Percentiles rank a stretch among this genome's conserved stretches.
Evolutionary conservation across 2,113 vertebrate genomes (phyloP).

Genomic region (Oryzias javanicus): DNA sequence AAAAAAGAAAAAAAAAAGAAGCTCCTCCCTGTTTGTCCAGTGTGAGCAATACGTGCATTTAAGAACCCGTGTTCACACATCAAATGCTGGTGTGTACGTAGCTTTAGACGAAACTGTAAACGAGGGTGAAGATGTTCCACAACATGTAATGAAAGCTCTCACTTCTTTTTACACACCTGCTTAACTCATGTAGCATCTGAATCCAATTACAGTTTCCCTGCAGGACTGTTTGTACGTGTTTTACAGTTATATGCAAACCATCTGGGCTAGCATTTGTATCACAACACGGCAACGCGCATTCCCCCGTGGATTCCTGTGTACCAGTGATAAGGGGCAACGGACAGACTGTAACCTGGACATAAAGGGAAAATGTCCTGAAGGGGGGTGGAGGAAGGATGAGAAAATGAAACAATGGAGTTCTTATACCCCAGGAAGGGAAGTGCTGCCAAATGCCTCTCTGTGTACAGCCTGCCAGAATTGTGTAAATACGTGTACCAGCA

Average conservation of each 20-base stretch:
- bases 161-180: constrained; percentile 17
- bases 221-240: neutral
- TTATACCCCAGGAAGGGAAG: constrained; percentile 54
- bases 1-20: too few relatives aligned
- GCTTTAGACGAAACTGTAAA: constrained; percentile 19
- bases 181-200: constrained; percentile 15
- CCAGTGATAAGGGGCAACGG: constrained; percentile 36
- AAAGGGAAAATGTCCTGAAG: constrained; percentile 28
- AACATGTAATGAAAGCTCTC: constrained; percentile 22
- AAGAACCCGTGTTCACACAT: too few relatives aligned
- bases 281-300: constrained; percentile 31
- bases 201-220: constrained; percentile 24
- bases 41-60: too few relatives aligned
- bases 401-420: constrained; percentile 50
- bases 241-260: constrained; percentile 6
- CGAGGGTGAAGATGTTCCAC: neutral
- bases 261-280: constrained; percentile 37
- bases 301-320: constrained; percentile 17
- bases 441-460: constrained; percentile 38
- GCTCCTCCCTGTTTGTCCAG: too few relatives aligned
- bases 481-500: constrained; percentile 26
- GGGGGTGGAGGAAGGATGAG: constrained; percentile 2
- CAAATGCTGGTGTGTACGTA: too few relatives aligned
- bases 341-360: constrained; percentile 54
- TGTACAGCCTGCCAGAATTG: constrained; percentile 28